phyloP scores from a whole-genome alignment of 2,797 vertebrate genomes.

The Erethizon dorsatum region DNA sequence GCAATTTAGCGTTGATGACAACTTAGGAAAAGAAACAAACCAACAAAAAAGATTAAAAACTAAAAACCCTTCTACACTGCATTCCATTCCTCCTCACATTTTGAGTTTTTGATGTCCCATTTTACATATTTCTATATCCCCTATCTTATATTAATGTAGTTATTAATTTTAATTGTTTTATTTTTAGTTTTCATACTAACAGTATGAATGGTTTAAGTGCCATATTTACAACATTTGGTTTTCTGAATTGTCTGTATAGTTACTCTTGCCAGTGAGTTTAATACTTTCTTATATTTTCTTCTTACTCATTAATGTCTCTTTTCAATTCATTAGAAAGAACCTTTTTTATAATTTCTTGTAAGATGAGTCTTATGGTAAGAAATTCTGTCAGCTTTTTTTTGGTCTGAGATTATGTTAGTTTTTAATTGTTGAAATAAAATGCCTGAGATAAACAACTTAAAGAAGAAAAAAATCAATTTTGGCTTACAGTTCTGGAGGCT shows the following conservation, averaged over 20 bases:
- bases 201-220: not conserved
- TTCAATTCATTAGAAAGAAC: not conserved
- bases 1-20: not conserved
- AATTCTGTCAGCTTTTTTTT: not conserved
- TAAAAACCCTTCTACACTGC: not conserved
- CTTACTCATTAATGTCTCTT: not conserved
- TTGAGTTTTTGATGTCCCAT: not conserved
- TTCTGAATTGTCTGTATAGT: not conserved
- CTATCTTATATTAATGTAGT: not conserved
- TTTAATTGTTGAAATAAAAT: not conserved
- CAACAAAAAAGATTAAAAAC: no score
- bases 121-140: not conserved
- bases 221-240: not conserved
- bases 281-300: not conserved
- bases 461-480: not conserved
- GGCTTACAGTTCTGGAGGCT: not conserved
- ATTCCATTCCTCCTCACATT: not conserved
- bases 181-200: not conserved
- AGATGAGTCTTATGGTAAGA: not conserved
- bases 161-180: not conserved
- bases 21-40: not conserved
- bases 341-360: not conserved
- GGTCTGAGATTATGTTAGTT: not conserved
- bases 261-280: not conserved
- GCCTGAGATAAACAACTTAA: not conserved